Percentiles rank a stretch among this genome's conserved stretches.
Evolutionary conservation across 2,113 vertebrate species (phyloP).

Genomic region (Cynocephalus volans): DNA sequence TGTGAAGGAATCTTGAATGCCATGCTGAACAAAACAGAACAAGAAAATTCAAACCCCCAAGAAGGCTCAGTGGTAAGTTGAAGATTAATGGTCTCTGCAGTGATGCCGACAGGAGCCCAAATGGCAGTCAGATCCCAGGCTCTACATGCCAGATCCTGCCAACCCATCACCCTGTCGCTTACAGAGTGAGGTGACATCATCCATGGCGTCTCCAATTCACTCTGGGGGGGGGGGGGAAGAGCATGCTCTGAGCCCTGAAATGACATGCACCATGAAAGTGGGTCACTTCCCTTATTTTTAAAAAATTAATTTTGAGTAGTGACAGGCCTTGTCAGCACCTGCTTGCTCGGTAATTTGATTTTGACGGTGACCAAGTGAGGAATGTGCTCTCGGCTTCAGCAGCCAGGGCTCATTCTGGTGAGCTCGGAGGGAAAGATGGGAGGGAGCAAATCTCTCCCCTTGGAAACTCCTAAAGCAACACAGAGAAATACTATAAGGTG

Average conservation of each 20-base stretch:
- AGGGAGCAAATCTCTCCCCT: not conserved
- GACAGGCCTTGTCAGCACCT: constrained; percentile 26
- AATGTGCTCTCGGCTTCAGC: not conserved
- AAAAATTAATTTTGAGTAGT: constrained; percentile 32
- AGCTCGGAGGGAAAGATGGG: not conserved
- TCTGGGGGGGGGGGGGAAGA: accelerated
- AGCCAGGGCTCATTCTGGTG: not conserved
- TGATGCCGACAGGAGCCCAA: constrained; percentile 50
- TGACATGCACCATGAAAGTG: constrained; percentile 54
- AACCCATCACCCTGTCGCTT: not conserved
- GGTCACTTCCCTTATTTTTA: constrained; percentile 64
- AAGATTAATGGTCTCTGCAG: constrained; percentile 69
- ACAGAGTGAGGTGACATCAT: accelerated
- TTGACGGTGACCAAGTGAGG: constrained; percentile 27
- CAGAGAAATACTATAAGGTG: not conserved
- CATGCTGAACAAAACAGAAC: constrained; percentile 76
- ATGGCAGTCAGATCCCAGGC: constrained; percentile 48
- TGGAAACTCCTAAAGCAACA: not conserved
- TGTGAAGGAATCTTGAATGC: constrained; percentile 90
- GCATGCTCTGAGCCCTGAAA: not conserved
- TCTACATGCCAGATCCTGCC: constrained; percentile 1
- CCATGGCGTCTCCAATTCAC: not conserved
- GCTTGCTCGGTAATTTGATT: constrained; percentile 53
- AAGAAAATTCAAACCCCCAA: constrained; percentile 23
- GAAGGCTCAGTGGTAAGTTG: not conserved